Percentiles rank a stretch among this genome's conserved stretches.
phyloP scores from a whole-genome alignment of 2,113 vertebrate genomes.

The Chionodraco myersi region DNA sequence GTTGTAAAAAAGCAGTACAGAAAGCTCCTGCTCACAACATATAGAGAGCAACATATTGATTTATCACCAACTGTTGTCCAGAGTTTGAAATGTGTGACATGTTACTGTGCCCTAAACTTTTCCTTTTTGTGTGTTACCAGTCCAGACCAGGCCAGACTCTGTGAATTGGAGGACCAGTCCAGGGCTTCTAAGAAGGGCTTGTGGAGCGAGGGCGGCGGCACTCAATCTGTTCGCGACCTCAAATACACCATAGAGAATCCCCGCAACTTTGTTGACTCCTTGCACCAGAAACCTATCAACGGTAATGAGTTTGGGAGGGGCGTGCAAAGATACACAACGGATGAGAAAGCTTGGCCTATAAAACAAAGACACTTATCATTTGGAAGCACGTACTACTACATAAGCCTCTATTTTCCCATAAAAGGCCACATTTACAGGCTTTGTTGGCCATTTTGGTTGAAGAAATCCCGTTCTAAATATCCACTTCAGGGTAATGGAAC shows the following conservation, averaged over 20 bases:
- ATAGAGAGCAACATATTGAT: neutral
- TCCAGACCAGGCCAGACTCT: slow-evolving; percentile 92
- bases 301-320: slow-evolving; percentile 81
- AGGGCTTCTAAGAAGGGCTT: slow-evolving; percentile 90
- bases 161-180: slow-evolving; percentile 94
- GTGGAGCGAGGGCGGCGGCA: slow-evolving; percentile 92
- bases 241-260: slow-evolving; percentile 97
- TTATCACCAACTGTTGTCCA: neutral
- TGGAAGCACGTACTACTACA: slow-evolving; percentile 17
- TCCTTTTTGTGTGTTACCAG: slow-evolving; percentile 70
- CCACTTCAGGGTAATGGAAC: slow-evolving; percentile 41
- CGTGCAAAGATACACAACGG: neutral
- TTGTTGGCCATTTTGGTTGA: slow-evolving; percentile 10
- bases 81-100: slow-evolving; percentile 18
- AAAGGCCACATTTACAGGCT: neutral
- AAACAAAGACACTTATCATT: neutral
- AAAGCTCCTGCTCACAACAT: neutral
- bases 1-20: neutral
- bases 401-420: slow-evolving; percentile 15
- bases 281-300: slow-evolving; percentile 97
- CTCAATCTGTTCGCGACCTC: slow-evolving; percentile 91
- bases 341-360: neutral
- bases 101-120: slow-evolving; percentile 8
- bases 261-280: slow-evolving; percentile 94
- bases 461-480: slow-evolving; percentile 8